Base-by-base conservation (phyloP, 2,113 vertebrate species). In the Chloroceryle aenea region DNA sequence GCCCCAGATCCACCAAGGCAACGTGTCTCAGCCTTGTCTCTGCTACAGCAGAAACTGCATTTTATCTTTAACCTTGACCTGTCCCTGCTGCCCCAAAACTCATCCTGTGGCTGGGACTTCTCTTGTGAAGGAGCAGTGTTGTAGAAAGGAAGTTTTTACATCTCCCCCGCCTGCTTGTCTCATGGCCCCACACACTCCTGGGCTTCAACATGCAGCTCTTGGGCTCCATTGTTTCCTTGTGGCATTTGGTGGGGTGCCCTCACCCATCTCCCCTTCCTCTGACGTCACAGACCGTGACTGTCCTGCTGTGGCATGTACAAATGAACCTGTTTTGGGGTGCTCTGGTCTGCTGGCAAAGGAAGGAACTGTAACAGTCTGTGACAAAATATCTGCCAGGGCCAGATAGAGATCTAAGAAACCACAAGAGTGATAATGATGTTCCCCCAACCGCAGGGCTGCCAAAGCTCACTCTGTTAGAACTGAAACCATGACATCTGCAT, bases 401-500 rank as follows among this genome's bases (percentile, higher is more conserved):
- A 66, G 82, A 85, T 40, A 27, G n/a, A 83, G 72, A 97, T 95
- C 94, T 90, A 55, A 94, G 79, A 94, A 97, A 95, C 94, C 95
- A 59, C 88, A 92, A 50, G 75, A 14, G 38, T 25, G 25, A 85
- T 66, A 27, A 19, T 40, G 63, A 34, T 7, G 4, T 2, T 81
- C 2, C 21, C 22, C 32, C 32, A 32, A 83, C 95, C 88, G 0
- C 94, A 92, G 27, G 30, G 42, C 72, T 69, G 78, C 10, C 8
- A 1, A 53, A 76, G n/a, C 58, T 85, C 43, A 0, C 42, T 63
- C 47, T 4, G 10, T 13, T 59, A 12, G 1, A 17, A 93, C 12
- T 0, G 11, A 96, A 96, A 94, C 93, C 69, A 38, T 66, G 92
- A 93, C 53, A 85, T 36, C 30, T 45, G 74, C 62, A 25, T 56